These are phyloP conservation scores for Cotesia chilonis DNA, from an alignment of 1,140 invertebrate genomes.

Conservation along the genomic window DNA sequence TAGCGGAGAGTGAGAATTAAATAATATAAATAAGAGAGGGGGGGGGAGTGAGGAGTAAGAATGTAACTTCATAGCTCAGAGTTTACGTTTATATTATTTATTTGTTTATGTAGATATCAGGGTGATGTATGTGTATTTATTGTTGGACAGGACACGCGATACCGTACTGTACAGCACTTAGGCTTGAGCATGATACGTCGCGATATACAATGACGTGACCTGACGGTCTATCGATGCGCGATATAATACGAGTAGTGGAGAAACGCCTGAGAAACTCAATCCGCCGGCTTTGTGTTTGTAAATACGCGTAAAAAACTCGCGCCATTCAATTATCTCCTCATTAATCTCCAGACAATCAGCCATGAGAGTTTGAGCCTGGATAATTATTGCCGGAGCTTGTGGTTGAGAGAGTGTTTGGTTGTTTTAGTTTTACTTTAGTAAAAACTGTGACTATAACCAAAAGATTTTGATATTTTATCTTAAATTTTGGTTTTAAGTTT, in stretches of 20 bases:
- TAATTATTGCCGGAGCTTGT: no score
- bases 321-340: constrained; percentile 11
- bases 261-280: not conserved
- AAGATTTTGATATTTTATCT: no score
- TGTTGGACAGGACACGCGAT: constrained; percentile 35
- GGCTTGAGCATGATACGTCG: constrained; percentile 19
- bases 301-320: not conserved
- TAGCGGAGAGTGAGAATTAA: constrained; percentile 6
- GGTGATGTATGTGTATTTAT: constrained; percentile 6
- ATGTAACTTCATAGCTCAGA: constrained; percentile 24
- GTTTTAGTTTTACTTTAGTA: no score
- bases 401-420: not conserved
- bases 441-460: no score
- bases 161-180: constrained; percentile 5
- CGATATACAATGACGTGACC: constrained; percentile 25
- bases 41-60: constrained; percentile 3
- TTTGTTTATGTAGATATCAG: no score
- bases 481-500: no score
- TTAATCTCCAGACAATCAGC: not conserved
- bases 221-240: constrained; percentile 14
- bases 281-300: constrained; percentile 9
- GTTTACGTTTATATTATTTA: no score
- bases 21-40: not conserved
- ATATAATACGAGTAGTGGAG: not conserved
- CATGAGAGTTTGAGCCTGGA: no score